phyloP scores from a whole-genome alignment of 1,140 invertebrate genomes.

The Archegozetes longisetosus region DNA sequence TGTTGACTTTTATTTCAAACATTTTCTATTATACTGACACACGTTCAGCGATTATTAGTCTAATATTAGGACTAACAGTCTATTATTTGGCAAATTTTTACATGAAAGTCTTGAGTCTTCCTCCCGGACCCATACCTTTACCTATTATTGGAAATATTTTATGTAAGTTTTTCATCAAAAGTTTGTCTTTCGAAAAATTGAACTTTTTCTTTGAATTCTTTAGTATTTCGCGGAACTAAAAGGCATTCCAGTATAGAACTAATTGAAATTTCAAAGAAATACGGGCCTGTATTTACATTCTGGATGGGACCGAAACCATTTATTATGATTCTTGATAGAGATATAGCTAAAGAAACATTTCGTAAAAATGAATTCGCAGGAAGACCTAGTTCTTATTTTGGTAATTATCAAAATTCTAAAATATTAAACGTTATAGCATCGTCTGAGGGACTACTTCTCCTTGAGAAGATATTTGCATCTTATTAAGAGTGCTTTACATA shows the following conservation, averaged over 20 bases:
- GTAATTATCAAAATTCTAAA: not conserved
- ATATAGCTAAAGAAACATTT: not conserved
- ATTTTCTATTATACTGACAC: too few relatives aligned
- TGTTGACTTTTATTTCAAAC: too few relatives aligned
- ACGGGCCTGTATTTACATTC: not conserved
- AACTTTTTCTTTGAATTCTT: not conserved
- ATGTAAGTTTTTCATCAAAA: not conserved
- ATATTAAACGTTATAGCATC: not conserved
- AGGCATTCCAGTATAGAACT: not conserved
- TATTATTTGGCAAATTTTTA: not conserved
- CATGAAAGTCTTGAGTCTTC: not conserved
- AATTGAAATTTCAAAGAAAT: not conserved
- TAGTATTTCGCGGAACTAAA: not conserved
- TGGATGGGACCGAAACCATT: not conserved
- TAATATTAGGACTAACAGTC: not conserved
- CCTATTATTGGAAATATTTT: slow-evolving; percentile 2
- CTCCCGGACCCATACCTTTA: not conserved
- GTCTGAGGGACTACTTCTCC: too few relatives aligned
- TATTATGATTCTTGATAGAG: not conserved
- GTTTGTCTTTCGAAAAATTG: not conserved
- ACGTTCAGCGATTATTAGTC: not conserved
- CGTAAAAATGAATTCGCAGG: not conserved
- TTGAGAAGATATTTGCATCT: too few relatives aligned
- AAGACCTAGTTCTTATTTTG: too few relatives aligned
- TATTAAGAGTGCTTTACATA: too few relatives aligned